phyloP scores from a whole-genome alignment of 1,140 invertebrate genomes.

The Gerris buenoi region DNA sequence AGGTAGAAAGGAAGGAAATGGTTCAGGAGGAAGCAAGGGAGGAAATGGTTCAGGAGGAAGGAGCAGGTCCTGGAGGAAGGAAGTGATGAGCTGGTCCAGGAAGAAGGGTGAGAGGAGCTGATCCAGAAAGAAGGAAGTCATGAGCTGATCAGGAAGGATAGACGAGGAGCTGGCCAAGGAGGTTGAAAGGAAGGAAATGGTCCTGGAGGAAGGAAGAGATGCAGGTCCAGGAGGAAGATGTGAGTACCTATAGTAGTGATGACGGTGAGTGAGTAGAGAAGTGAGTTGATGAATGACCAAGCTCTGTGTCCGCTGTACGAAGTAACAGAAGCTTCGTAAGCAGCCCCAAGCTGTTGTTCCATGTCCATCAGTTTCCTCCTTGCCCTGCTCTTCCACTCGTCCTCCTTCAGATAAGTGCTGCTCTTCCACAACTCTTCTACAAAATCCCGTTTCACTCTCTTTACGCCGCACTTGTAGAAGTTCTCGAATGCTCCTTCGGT shows the following conservation, averaged over 20 bases:
- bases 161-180: background rate
- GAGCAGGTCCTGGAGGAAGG: too few species aligned
- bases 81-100: too few species aligned
- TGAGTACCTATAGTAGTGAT: slow-evolving; percentile 85
- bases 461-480: slow-evolving; percentile 74
- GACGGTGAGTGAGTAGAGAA: slow-evolving; percentile 81
- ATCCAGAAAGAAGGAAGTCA: too few species aligned
- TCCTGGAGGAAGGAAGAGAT: background rate
- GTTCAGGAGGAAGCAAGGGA: too few species aligned
- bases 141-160: too few species aligned
- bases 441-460: slow-evolving; percentile 69
- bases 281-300: slow-evolving; percentile 85
- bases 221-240: background rate
- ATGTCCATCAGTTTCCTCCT: slow-evolving; percentile 64
- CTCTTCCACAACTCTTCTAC: slow-evolving; percentile 62
- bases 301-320: slow-evolving; percentile 65
- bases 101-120: too few species aligned
- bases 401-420: slow-evolving; percentile 63
- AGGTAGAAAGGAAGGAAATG: background rate
- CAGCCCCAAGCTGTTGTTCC: slow-evolving; percentile 68
- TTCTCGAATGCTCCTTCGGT: slow-evolving; percentile 67
- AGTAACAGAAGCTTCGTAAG: slow-evolving; percentile 62
- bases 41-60: too few species aligned
- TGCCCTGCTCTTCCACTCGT: slow-evolving; percentile 75
- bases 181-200: background rate